Conservation (phyloP, 2,797 vertebrate genomes). For the Rhyacichthys aspro region DNA sequence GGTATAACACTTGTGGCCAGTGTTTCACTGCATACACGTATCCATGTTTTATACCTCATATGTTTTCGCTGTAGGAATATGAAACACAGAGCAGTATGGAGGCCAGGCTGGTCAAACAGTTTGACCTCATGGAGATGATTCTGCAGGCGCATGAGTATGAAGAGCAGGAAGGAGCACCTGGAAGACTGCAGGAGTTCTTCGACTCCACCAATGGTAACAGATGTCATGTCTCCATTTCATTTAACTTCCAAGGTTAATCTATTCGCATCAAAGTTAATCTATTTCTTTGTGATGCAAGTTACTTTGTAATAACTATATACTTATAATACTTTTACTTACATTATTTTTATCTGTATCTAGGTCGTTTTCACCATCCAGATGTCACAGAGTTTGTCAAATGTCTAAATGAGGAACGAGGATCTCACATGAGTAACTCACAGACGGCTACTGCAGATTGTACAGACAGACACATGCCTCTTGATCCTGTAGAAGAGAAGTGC, state of each 20-base stretch:
- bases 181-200: slow-evolving; percentile 94
- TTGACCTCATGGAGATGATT: slow-evolving; percentile 97
- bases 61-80: slow-evolving; percentile 84
- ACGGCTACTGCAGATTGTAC: neutral
- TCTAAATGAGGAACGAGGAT: slow-evolving; percentile 85
- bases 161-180: slow-evolving; percentile 87
- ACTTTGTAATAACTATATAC: neutral
- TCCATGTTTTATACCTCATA: neutral
- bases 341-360: slow-evolving; percentile 68
- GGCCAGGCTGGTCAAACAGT: slow-evolving; percentile 91
- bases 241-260: no score
- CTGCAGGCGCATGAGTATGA: slow-evolving; percentile 96
- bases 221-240: neutral
- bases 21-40: neutral
- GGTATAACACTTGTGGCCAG: slow-evolving; percentile 62
- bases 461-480: slow-evolving; percentile 37
- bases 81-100: slow-evolving; percentile 89
- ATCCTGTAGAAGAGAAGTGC: slow-evolving; percentile 17
- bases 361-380: slow-evolving; percentile 91
- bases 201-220: slow-evolving; percentile 87
- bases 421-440: slow-evolving; percentile 51
- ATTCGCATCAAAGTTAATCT: no score
- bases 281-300: neutral
- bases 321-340: neutral
- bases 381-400: slow-evolving; percentile 86